These are phyloP conservation scores for Saguinus imperator DNA, from an alignment of 2,113 vertebrate genomes.

Conservation along the genomic window DNA sequence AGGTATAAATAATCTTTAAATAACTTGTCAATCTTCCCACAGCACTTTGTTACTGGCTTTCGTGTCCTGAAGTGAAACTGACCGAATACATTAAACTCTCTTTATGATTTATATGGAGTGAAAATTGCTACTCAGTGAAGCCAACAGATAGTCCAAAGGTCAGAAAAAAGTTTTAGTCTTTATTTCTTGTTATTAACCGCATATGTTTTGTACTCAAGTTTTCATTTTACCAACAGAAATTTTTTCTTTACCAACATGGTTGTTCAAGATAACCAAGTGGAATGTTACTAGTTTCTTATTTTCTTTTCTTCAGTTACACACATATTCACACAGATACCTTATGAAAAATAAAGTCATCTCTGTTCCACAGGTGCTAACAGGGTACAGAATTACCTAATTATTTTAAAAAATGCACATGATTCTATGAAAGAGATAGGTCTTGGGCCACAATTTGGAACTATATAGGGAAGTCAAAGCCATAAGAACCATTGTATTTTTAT, in stretches of 20 bases:
- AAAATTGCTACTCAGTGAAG: neutral
- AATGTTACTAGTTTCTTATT: conserved; percentile 40
- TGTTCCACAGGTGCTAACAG: neutral
- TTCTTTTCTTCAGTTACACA: neutral
- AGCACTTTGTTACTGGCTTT: conserved; percentile 11
- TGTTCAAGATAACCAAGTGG: conserved; percentile 21
- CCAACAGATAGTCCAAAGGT: neutral
- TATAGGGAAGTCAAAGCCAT: neutral
- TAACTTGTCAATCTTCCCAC: conserved; percentile 9
- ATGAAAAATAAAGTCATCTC: neutral
- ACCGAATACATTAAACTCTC: neutral
- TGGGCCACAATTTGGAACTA: neutral
- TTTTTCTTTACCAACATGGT: conserved; percentile 20
- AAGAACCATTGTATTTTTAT: neutral
- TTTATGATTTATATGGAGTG: neutral
- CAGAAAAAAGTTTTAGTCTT: conserved; percentile 38
- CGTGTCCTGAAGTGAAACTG: neutral
- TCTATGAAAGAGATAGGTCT: neutral
- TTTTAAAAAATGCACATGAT: neutral
- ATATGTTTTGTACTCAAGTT: neutral
- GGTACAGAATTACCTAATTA: neutral
- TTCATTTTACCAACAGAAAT: neutral
- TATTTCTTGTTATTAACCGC: neutral
- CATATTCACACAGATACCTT: neutral
- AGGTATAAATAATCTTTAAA: conserved; percentile 61